Evolutionary conservation across 2,888 invertebrate genomes (phyloP).

Genomic region (Drosophila kuntzei): DNA sequence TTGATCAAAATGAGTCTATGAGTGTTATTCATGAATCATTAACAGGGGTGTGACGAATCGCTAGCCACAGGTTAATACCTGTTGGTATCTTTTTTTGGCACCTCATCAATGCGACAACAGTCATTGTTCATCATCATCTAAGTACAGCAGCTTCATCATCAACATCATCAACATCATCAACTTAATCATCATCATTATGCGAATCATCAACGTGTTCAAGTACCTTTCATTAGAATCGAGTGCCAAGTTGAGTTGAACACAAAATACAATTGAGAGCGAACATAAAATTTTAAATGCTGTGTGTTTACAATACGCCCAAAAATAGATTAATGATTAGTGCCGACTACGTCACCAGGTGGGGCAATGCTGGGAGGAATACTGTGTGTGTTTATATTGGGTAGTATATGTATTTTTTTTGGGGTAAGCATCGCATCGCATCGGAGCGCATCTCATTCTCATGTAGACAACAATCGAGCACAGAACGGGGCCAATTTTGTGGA

Average conservation of each 20-base stretch:
- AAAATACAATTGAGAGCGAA: constrained; percentile 60
- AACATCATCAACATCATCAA: too few species aligned
- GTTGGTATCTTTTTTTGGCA: constrained; percentile 57
- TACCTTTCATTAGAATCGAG: constrained; percentile 31
- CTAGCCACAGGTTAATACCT: constrained; percentile 46
- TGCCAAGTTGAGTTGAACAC: constrained; percentile 22
- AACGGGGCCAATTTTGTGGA: constrained; percentile 39
- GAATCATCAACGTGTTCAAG: constrained; percentile 9
- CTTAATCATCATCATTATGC: constrained; percentile 6
- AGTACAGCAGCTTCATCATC: constrained; percentile 47
- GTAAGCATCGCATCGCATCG: constrained; percentile 49
- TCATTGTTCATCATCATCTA: constrained; percentile 49
- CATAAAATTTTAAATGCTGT: constrained; percentile 60
- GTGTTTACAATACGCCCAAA: constrained; percentile 68
- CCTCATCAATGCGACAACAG: constrained; percentile 52
- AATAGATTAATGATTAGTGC: constrained; percentile 78
- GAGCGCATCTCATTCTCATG: constrained; percentile 66
- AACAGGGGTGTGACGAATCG: constrained; percentile 69
- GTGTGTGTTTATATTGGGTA: constrained; percentile 36
- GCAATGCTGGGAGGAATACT: constrained; percentile 31
- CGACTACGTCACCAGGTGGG: constrained; percentile 78
- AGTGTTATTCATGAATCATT: constrained; percentile 51
- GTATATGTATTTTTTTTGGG: constrained; percentile 48
- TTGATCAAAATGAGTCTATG: constrained; percentile 32
- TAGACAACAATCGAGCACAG: constrained; percentile 67